phyloP scores from a whole-genome alignment of 2,113 vertebrate genomes.

The Rhagologus leucostigma region DNA sequence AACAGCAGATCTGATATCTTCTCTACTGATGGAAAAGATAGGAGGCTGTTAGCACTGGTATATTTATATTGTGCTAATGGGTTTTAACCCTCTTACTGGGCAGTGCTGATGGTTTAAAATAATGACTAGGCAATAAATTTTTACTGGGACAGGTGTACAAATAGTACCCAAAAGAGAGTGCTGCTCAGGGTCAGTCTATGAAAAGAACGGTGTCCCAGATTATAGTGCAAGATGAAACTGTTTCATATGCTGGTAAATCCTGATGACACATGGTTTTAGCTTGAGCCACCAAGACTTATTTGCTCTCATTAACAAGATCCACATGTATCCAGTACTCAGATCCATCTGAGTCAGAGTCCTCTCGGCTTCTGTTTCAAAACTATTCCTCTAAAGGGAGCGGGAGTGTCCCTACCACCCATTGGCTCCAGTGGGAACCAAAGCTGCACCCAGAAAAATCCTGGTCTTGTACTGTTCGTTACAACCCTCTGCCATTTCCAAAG shows the following conservation, averaged over 20 bases:
- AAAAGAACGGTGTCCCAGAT: conserved; percentile 16
- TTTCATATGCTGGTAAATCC: background rate
- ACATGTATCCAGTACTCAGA: background rate
- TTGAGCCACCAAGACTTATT: background rate
- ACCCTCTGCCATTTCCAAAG: background rate
- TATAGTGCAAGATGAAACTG: conserved; percentile 29
- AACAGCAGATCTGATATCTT: background rate
- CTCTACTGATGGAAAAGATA: conserved; percentile 6
- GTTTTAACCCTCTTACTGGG: conserved; percentile 14
- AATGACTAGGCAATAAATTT: conserved; percentile 59
- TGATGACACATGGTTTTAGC: background rate
- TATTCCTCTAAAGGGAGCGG: background rate
- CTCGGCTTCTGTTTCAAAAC: background rate
- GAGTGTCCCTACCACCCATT: background rate
- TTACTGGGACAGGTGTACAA: conserved; percentile 43
- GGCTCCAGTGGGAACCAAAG: background rate
- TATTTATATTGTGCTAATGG: conserved; percentile 44
- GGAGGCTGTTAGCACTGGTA: background rate
- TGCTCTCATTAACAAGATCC: conserved; percentile 1
- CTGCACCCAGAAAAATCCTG: background rate
- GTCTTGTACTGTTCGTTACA: background rate
- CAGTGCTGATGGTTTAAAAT: conserved; percentile 38
- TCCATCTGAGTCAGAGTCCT: background rate
- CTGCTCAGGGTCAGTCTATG: conserved; percentile 32
- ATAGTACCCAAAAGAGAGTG: background rate